These are phyloP conservation scores for Hippocampus barbouri DNA, from an alignment of 2,113 vertebrate species.

Conservation along the genomic window DNA sequence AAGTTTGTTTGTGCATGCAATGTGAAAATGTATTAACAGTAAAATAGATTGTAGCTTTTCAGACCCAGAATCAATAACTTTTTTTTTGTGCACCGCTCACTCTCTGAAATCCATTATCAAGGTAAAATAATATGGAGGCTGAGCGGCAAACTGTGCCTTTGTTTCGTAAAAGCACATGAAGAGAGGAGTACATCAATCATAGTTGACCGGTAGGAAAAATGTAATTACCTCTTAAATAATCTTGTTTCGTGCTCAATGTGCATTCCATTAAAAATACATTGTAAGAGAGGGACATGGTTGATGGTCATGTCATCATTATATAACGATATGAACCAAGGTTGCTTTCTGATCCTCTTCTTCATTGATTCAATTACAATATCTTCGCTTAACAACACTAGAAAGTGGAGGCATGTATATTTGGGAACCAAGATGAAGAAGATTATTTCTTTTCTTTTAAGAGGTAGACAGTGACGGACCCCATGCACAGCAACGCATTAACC, in stretches of 20 bases:
- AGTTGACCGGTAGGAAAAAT: conserved; percentile 11
- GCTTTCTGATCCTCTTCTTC: too few species aligned
- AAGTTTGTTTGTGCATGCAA: too few species aligned
- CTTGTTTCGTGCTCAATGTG: conserved; percentile 11
- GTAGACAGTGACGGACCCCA: too few species aligned
- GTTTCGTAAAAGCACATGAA: too few species aligned
- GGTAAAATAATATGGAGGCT: conserved; percentile 10
- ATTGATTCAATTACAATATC: too few species aligned
- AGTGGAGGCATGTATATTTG: too few species aligned
- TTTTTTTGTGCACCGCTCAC: not conserved
- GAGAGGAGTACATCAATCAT: conserved; percentile 9
- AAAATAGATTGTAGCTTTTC: too few species aligned
- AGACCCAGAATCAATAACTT: not conserved
- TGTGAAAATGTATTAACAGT: too few species aligned
- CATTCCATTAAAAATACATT: conserved; percentile 2
- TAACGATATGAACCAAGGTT: not conserved
- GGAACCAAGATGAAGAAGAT: too few species aligned
- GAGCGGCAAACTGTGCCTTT: conserved; percentile 21
- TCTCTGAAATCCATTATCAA: conserved; percentile 22
- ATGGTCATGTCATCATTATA: not conserved
- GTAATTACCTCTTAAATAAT: conserved; percentile 19
- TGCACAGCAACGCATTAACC: too few species aligned
- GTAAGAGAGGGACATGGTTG: not conserved
- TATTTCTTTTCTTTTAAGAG: too few species aligned
- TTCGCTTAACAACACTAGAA: too few species aligned